phyloP scores from a whole-genome alignment of 1,140 invertebrate species.

The Lepidurus apus region DNA sequence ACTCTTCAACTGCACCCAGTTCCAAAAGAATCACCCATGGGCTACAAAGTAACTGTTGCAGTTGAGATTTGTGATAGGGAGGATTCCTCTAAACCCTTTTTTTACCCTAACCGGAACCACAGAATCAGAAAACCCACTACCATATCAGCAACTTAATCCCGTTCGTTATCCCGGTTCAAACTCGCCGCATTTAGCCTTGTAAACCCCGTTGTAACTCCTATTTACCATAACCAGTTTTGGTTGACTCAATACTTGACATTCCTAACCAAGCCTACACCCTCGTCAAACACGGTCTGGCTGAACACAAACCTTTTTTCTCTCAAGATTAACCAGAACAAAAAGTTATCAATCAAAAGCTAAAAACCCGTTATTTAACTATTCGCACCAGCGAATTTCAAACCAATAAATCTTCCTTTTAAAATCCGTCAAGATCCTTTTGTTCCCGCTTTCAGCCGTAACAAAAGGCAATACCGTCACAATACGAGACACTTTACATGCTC shows the following conservation, averaged over 20 bases:
- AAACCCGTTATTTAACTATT: background rate
- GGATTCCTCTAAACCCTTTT: background rate
- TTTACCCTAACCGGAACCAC: background rate
- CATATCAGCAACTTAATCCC: background rate
- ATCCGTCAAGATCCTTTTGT: background rate
- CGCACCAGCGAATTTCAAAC: background rate
- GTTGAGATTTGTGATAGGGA: background rate
- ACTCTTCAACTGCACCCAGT: too few relatives aligned
- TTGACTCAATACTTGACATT: conserved; percentile 6
- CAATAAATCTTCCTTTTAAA: background rate
- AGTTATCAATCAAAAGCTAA: background rate
- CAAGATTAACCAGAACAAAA: background rate
- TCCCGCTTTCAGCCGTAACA: background rate
- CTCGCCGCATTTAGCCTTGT: background rate
- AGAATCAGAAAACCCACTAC: background rate
- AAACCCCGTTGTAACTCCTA: background rate
- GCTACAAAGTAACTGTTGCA: background rate
- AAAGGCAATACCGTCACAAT: background rate
- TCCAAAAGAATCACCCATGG: too few relatives aligned
- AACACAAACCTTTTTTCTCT: background rate
- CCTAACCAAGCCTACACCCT: background rate
- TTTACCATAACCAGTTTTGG: background rate
- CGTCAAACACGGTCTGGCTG: background rate
- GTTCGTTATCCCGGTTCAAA: background rate
- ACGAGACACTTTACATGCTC: background rate